These are phyloP conservation scores for Pharmacophagus antenor DNA, from an alignment of 2,888 invertebrate species.

Conservation along the genomic window DNA sequence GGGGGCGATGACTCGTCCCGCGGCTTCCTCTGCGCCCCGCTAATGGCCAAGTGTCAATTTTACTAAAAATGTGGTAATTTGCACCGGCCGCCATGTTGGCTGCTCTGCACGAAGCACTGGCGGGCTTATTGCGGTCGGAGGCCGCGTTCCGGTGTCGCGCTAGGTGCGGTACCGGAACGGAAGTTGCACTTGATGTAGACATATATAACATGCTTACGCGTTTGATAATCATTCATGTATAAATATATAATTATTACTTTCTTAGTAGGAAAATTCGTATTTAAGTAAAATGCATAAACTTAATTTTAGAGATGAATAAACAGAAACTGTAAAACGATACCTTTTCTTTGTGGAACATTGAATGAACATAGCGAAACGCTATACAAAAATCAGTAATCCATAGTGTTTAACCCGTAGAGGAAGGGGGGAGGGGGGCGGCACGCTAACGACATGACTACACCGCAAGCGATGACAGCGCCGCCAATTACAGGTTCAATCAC, in stretches of 20 bases:
- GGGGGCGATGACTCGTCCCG: constrained; percentile 71
- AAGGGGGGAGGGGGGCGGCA: too few species aligned
- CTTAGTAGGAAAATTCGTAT: too few species aligned
- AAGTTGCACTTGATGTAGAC: constrained; percentile 6
- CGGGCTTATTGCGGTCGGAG: constrained; percentile 13
- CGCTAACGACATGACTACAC: constrained; percentile 50
- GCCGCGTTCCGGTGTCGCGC: constrained; percentile 5
- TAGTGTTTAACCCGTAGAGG: constrained; percentile 48
- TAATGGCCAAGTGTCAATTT: constrained; percentile 75
- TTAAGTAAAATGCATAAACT: too few species aligned
- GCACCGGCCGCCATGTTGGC: constrained; percentile 47
- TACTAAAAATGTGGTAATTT: constrained; percentile 76
- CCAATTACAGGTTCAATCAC: constrained; percentile 75
- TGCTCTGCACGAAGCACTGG: constrained; percentile 30
- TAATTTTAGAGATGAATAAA: too few species aligned
- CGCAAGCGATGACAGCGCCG: constrained; percentile 44
- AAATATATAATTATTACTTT: too few species aligned
- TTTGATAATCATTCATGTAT: not conserved
- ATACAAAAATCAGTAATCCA: not conserved
- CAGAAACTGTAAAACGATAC: not conserved
- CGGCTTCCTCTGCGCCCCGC: constrained; percentile 60
- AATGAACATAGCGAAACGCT: not conserved
- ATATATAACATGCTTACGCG: not conserved
- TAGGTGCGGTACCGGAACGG: constrained; percentile 25
- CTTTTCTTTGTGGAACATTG: not conserved